A percentile compares a stretch with the other conserved stretches of the same genome.
Conservation (phyloP, 2,113 vertebrate genomes). For the Smithornis capensis region DNA sequence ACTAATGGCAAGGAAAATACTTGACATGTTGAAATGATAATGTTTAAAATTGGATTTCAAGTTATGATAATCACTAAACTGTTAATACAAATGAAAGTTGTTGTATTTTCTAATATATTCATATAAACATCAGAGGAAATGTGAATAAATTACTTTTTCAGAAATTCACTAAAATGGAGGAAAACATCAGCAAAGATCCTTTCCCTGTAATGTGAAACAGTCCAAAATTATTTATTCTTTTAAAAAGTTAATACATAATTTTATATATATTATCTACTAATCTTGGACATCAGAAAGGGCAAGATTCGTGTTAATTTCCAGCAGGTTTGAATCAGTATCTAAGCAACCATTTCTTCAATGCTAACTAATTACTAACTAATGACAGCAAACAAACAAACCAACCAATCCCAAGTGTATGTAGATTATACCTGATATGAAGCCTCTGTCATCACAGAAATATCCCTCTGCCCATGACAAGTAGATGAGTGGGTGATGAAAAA, state of each 20-base stretch:
- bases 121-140: neutral
- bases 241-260: neutral
- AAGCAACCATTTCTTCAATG: neutral
- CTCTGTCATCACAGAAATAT: neutral
- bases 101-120: neutral
- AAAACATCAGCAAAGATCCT: neutral
- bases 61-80: neutral
- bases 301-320: neutral
- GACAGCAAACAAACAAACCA: neutral
- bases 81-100: neutral
- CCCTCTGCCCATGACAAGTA: neutral
- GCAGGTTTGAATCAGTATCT: neutral
- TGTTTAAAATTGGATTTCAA: neutral
- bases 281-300: neutral
- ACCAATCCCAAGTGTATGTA: neutral
- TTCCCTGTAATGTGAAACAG: neutral
- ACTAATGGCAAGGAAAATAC: neutral
- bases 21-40: neutral
- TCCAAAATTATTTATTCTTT: neutral
- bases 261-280: neutral
- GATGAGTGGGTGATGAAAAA: neutral
- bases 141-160: neutral
- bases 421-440: neutral
- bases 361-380: neutral
- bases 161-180: neutral